phyloP scores from a whole-genome alignment of 2,888 invertebrate genomes.

The Heliconius charithonia region DNA sequence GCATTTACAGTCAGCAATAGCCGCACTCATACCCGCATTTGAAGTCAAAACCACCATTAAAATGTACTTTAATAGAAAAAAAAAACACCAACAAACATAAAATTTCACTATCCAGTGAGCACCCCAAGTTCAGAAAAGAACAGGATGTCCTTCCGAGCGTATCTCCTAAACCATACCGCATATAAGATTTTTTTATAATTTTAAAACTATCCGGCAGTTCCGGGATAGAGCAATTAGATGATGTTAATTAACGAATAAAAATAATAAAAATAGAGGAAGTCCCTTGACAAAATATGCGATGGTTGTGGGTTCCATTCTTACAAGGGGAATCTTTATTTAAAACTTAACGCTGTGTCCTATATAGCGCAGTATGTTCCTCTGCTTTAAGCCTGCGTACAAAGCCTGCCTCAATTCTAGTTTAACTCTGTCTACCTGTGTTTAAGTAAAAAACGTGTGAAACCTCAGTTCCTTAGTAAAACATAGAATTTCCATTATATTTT shows the following conservation, averaged over 20 bases:
- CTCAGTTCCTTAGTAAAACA: too few species aligned
- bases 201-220: constrained; percentile 14
- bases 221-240: constrained; percentile 11
- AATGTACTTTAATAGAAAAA: background rate
- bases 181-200: constrained; percentile 17
- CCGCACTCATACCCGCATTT: background rate
- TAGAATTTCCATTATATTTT: too few species aligned
- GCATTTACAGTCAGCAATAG: background rate
- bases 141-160: constrained; percentile 52
- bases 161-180: constrained; percentile 46
- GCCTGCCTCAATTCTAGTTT: too few species aligned
- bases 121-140: constrained; percentile 1
- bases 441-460: too few species aligned
- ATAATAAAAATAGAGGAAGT: background rate
- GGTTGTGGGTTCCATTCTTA: background rate
- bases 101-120: constrained; percentile 8
- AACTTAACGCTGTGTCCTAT: too few species aligned
- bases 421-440: too few species aligned
- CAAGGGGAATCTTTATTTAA: background rate
- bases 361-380: too few species aligned
- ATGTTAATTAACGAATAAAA: background rate
- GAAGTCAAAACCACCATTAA: background rate
- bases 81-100: background rate
- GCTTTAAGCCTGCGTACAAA: too few species aligned
- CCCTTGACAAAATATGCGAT: background rate